Percentiles rank a stretch among this genome's conserved stretches.
Evolutionary conservation across 2,888 invertebrate genomes (phyloP).

Genomic region (Drosophila anomelani): DNA sequence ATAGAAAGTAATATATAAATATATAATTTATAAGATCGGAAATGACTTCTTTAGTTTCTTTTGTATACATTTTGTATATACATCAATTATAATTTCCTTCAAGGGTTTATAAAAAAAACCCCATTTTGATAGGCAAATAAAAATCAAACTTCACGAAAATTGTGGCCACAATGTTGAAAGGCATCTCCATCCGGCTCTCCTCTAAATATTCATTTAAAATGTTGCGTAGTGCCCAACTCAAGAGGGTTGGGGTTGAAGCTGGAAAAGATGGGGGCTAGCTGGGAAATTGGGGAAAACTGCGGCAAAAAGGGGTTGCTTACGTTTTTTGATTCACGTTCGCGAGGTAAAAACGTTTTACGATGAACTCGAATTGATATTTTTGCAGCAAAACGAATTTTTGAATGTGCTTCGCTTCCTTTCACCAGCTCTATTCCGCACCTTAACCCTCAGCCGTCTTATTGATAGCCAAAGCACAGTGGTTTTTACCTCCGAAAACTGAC

Average conservation of each 20-base stretch:
- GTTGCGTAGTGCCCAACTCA: constrained; percentile 15
- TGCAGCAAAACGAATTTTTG: constrained; percentile 57
- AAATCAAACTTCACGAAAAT: constrained; percentile 4
- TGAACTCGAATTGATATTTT: constrained; percentile 71
- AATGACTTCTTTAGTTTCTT: neutral
- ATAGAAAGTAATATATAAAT: no score
- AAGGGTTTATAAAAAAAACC: neutral
- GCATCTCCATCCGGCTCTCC: constrained; percentile 13
- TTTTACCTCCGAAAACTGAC: neutral
- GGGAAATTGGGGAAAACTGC: neutral
- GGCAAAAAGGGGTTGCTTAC: constrained; percentile 6
- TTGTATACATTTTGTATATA: no score
- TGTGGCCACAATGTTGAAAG: constrained; percentile 28
- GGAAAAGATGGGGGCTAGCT: neutral
- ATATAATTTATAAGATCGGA: neutral
- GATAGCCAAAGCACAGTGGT: constrained; percentile 28
- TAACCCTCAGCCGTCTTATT: constrained; percentile 46
- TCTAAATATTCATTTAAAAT: constrained; percentile 32
- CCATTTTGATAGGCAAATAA: neutral
- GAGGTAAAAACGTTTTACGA: constrained; percentile 66
- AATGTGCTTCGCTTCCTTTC: constrained; percentile 37
- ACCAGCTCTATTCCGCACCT: constrained; percentile 3
- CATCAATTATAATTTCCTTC: neutral
- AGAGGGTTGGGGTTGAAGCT: neutral
- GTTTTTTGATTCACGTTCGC: constrained; percentile 52